Evolutionary conservation across 2,797 vertebrate genomes (phyloP).

Genomic region (Adelosebastes latens): DNA sequence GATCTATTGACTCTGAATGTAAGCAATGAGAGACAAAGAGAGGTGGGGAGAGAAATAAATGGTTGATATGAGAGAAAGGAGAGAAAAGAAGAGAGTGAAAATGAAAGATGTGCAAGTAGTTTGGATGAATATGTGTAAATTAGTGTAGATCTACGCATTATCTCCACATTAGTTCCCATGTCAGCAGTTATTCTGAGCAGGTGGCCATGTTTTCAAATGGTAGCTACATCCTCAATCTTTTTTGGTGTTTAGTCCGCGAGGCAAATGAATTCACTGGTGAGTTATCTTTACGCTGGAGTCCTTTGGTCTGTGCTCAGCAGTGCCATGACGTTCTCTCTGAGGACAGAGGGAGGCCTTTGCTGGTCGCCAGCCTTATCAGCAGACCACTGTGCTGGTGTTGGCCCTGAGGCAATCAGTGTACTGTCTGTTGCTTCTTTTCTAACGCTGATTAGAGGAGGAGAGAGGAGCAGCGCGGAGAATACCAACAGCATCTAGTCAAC

Average conservation of each 20-base stretch:
- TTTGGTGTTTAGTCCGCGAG: neutral
- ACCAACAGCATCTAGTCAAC: slow-evolving; percentile 42
- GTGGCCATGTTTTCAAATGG: slow-evolving; percentile 2
- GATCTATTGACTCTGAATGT: neutral
- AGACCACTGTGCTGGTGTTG: slow-evolving; percentile 56
- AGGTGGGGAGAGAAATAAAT: neutral
- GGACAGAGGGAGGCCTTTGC: slow-evolving; percentile 54
- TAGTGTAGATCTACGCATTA: neutral
- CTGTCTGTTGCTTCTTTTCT: slow-evolving; percentile 55
- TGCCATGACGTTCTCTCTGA: slow-evolving; percentile 35
- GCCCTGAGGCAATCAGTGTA: slow-evolving; percentile 68
- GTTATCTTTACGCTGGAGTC: slow-evolving; percentile 30
- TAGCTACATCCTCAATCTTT: neutral
- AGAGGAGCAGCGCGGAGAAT: slow-evolving; percentile 48
- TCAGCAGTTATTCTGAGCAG: neutral
- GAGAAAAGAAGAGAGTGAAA: neutral
- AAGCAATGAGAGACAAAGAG: neutral
- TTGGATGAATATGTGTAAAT: neutral
- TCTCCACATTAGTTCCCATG: neutral
- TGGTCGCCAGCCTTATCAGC: slow-evolving; percentile 62
- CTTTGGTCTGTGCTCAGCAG: slow-evolving; percentile 27
- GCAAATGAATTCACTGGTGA: slow-evolving; percentile 34
- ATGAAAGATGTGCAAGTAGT: neutral
- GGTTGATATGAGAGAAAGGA: neutral
- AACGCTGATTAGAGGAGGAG: slow-evolving; percentile 61